phyloP scores from a whole-genome alignment of 2,113 vertebrate genomes.

The Hyaena hyaena region DNA sequence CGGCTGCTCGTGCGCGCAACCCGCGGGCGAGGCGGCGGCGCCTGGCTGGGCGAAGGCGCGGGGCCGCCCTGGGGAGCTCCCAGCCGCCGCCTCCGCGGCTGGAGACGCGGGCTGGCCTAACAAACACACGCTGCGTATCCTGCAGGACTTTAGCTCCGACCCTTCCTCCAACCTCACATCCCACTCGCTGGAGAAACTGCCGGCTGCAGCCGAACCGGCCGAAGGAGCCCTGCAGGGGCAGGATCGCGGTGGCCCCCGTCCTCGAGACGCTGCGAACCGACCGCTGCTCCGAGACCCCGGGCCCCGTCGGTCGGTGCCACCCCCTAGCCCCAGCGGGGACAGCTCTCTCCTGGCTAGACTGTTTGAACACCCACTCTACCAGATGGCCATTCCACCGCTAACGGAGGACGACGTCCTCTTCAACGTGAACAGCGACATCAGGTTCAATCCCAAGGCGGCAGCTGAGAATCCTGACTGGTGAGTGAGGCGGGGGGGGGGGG shows the following conservation, averaged over 20 bases:
- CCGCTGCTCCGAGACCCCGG: constrained; percentile 73
- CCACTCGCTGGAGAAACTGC: constrained; percentile 90
- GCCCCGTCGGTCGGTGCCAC: constrained; percentile 72
- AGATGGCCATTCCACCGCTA: constrained; percentile 85
- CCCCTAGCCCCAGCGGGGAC: constrained; percentile 71
- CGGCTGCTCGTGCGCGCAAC: constrained; percentile 91
- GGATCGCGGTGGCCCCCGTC: constrained; percentile 47
- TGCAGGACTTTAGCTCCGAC: constrained; percentile 96
- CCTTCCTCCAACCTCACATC: constrained; percentile 93
- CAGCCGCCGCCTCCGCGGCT: constrained; percentile 84
- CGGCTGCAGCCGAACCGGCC: constrained; percentile 77
- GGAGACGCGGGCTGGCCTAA: constrained; percentile 91
- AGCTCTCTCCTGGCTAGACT: constrained; percentile 89
- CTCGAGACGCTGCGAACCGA: not conserved
- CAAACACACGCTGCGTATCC: constrained; percentile 95
- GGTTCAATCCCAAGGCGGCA: constrained; percentile 93
- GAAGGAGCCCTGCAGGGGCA: constrained; percentile 70
- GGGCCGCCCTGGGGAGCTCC: constrained; percentile 83
- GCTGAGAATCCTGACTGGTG: constrained; percentile 93
- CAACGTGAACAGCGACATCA: constrained; percentile 95
- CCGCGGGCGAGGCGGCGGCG: constrained; percentile 57
- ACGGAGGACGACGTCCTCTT: constrained; percentile 94
- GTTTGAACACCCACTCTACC: constrained; percentile 93
- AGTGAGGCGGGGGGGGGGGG: constrained; percentile 72
- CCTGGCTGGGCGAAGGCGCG: constrained; percentile 75